Percentiles rank a stretch among this genome's conserved stretches.
phyloP scores from a whole-genome alignment of 1,140 invertebrate genomes.

The Neodiprion pinetum region DNA sequence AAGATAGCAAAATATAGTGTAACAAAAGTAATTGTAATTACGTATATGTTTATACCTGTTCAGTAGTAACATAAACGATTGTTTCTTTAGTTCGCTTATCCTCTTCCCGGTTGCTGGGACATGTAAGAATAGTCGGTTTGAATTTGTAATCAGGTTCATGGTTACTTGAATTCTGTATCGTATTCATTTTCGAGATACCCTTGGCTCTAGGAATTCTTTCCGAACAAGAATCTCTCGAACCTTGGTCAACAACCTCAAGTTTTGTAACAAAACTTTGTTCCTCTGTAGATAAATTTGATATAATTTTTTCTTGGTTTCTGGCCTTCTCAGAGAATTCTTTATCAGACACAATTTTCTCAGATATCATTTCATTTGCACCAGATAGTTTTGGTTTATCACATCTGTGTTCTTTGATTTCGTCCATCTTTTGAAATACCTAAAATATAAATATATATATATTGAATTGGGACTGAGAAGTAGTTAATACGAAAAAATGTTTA shows the following conservation, averaged over 20 bases:
- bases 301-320: background rate
- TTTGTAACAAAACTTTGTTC: background rate
- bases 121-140: too few species aligned
- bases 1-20: too few species aligned
- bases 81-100: constrained; percentile 36
- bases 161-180: too few species aligned
- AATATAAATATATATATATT: constrained; percentile 6
- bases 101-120: constrained; percentile 11
- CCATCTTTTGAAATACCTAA: constrained; percentile 36
- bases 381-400: constrained; percentile 1
- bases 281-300: background rate
- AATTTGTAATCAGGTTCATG: too few species aligned
- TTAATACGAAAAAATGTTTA: constrained; percentile 4
- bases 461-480: constrained; percentile 1
- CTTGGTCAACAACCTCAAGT: background rate
- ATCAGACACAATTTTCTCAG: too few species aligned
- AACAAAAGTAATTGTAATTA: too few species aligned
- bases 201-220: background rate
- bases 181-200: too few species aligned
- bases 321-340: background rate
- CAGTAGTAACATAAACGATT: constrained; percentile 43
- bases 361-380: too few species aligned
- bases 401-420: constrained; percentile 31
- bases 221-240: background rate
- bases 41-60: constrained; percentile 35